A percentile compares a stretch with the other conserved stretches of the same genome.
These are phyloP conservation scores for Eupsittula cactorum DNA, from an alignment of 2,113 vertebrate species.

Conservation along the genomic window DNA sequence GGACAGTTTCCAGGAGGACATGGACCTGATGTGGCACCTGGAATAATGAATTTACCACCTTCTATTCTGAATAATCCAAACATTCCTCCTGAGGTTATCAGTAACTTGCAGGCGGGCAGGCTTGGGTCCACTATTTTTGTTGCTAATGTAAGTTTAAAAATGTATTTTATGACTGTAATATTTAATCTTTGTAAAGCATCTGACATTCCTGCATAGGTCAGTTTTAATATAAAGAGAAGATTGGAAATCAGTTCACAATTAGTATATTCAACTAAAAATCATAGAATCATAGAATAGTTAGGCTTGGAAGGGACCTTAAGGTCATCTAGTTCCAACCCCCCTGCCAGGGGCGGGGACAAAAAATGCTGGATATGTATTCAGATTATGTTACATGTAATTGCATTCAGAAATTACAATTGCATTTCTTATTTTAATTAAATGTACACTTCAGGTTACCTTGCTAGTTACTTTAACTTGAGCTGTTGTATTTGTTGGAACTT, in stretches of 20 bases:
- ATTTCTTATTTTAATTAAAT: neutral
- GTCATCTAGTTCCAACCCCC: too few species aligned
- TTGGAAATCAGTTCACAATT: neutral
- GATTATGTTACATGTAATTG: neutral
- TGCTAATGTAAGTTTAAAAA: constrained; percentile 88
- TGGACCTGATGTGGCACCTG: constrained; percentile 84
- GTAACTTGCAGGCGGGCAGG: constrained; percentile 91
- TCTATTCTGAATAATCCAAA: constrained; percentile 98
- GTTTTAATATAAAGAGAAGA: neutral
- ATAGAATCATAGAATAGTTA: too few species aligned
- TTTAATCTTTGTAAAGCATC: neutral
- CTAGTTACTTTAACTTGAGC: neutral
- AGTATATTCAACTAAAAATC: neutral
- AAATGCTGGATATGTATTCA: neutral
- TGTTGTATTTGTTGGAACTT: neutral
- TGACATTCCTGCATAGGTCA: neutral
- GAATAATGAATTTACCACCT: constrained; percentile 89
- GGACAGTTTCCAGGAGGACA: constrained; percentile 84
- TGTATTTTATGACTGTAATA: neutral
- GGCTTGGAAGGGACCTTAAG: too few species aligned
- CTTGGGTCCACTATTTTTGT: constrained; percentile 96
- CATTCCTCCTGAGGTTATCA: constrained; percentile 94
- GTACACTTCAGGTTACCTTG: neutral
- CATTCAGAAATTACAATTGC: neutral
- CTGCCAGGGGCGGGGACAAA: too few species aligned